These are phyloP conservation scores for Temnothorax curvispinosus DNA, from an alignment of 1,140 invertebrate genomes.

Conservation along the genomic window DNA sequence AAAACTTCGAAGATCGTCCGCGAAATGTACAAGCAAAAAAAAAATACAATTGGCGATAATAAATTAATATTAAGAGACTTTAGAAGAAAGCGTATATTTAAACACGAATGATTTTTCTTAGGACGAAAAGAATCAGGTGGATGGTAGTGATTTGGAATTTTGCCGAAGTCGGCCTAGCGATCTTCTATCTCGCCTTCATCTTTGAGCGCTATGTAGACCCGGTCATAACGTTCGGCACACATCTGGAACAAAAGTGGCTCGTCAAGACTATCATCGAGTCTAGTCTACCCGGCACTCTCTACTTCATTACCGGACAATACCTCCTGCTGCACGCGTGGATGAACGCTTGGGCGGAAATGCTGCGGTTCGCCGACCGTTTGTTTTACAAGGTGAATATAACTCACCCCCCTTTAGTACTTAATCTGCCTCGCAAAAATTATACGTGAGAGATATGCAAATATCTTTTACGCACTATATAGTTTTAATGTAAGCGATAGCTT, in stretches of 20 bases:
- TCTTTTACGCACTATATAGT: neutral
- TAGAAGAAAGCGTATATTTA: neutral
- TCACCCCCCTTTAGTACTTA: neutral
- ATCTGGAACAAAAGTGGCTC: conserved; percentile 87
- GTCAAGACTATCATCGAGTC: conserved; percentile 90
- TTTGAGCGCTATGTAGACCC: conserved; percentile 91
- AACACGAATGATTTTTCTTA: conserved; percentile 77
- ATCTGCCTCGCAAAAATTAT: neutral
- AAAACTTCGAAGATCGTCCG: neutral
- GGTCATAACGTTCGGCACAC: conserved; percentile 86
- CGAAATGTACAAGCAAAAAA: neutral
- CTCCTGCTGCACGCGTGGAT: conserved; percentile 95
- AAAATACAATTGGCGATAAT: too few species aligned
- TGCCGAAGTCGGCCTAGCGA: conserved; percentile 90
- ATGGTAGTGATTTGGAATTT: conserved; percentile 90
- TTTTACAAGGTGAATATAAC: conserved; percentile 90
- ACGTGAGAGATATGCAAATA: neutral
- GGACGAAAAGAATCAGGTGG: conserved; percentile 91
- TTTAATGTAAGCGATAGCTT: neutral
- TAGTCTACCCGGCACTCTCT: conserved; percentile 91
- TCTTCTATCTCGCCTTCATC: conserved; percentile 93
- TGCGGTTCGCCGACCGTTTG: conserved; percentile 93
- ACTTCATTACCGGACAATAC: conserved; percentile 93
- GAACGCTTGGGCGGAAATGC: conserved; percentile 95
- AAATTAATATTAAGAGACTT: neutral